Conservation (phyloP, 2,113 vertebrate species). For the Phaethon lepturus region DNA sequence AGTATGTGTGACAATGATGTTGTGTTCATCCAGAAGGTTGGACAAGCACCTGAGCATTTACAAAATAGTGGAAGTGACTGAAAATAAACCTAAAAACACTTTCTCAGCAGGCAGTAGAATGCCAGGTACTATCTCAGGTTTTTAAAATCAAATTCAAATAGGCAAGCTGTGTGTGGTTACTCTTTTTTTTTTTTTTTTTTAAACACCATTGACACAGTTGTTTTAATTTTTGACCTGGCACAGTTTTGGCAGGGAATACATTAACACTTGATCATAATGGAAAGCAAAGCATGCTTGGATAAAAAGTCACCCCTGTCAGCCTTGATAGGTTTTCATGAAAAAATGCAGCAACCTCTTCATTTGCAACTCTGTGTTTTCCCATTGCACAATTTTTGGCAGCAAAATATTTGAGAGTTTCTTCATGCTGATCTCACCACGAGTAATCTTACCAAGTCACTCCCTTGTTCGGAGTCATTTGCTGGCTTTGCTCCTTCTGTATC, state of each 20-base stretch:
- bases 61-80: not conserved
- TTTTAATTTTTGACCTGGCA: not conserved
- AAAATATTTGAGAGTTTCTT: slow-evolving; percentile 20
- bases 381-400: slow-evolving; percentile 12
- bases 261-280: not conserved
- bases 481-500: slow-evolving; percentile 2
- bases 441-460: slow-evolving; percentile 14
- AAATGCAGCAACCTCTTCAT: not conserved
- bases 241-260: not conserved
- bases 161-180: not conserved
- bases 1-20: not conserved
- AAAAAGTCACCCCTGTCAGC: not conserved
- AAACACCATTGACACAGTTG: accelerated
- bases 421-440: slow-evolving; percentile 31
- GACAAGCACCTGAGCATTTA: not conserved
- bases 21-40: not conserved
- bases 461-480: slow-evolving; percentile 13
- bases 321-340: not conserved
- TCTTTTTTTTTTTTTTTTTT: not conserved
- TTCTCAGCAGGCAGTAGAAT: not conserved
- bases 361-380: not conserved
- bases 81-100: not conserved
- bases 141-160: not conserved
- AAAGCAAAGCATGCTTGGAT: not conserved
- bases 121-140: not conserved